Base-by-base conservation (phyloP, 2,888 invertebrate species). In the Coremacera marginata region DNA sequence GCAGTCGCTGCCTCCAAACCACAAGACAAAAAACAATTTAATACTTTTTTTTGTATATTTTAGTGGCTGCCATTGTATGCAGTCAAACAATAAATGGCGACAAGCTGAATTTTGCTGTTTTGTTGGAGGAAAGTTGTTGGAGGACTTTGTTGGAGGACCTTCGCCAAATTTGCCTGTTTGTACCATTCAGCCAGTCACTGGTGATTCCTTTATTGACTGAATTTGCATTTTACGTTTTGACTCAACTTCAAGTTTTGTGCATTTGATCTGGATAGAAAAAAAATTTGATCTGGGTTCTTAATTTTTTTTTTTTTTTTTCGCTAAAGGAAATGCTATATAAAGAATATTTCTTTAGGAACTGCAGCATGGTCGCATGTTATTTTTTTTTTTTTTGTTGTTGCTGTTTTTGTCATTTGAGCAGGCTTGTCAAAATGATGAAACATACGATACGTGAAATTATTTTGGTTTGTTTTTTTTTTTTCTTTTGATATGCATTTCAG, bases 361-460 rank as follows among this genome's bases (percentile, higher is more conserved):
- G 70, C 67, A 67, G 44, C 44, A 37, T 16, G 11, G 22, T 55
- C 22, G 55, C 55, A 55, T 68, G 22, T 68, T 27, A 4, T 51
- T 49, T 22, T 51, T 71, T 27, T 55, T 70, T 7, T 62, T 67
- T 27, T 62, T 51, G 52, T 71, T 75, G 67, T 77, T 77, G 51
- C 75, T 67, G 67, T 74, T 74, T 44, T 78, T 70, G 78, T 80
- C 79, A 79, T 77, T 78, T 78, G 78, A 80, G 77, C 77, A 72
- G 63, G 76, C 78, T 78, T 80, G 80, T 80, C 80, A 80, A 71
- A 80, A 77, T 80, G 80, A 80, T 80, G 75, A 77, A 78, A 75
- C 78, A 80, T 77, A 70, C 78, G 75, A 78, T 80, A 77, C 76
- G 71, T 77, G 78, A 76, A 72, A 79, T 75, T 62, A 19, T 11